Evolutionary conservation across 2,797 vertebrate species (phyloP).

Genomic region (Fratercula arctica): DNA sequence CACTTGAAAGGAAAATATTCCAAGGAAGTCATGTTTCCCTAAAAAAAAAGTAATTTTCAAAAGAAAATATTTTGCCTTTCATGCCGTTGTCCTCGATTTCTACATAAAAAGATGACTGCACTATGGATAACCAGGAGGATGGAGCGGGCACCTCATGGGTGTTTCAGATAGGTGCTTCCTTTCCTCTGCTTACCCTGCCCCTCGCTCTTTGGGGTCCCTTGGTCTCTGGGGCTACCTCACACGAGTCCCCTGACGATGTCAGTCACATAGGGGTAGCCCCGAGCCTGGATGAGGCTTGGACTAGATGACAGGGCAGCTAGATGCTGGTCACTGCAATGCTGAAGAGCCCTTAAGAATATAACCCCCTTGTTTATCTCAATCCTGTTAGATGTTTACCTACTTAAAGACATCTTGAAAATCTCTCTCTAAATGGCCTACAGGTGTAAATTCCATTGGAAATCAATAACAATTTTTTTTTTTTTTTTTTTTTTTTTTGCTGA

Average conservation of each 20-base stretch:
- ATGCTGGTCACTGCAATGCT: background rate
- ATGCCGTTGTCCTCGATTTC: background rate
- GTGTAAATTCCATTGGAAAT: slow-evolving; percentile 11
- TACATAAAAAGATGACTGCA: background rate
- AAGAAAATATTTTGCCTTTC: background rate
- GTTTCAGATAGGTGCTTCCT: background rate
- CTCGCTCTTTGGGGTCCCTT: background rate
- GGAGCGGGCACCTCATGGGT: background rate
- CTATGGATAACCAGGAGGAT: background rate
- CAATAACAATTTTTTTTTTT: background rate
- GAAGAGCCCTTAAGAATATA: background rate
- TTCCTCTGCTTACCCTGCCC: background rate
- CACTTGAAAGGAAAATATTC: background rate
- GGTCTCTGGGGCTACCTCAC: too few relatives aligned
- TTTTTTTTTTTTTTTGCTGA: background rate
- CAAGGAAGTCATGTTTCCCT: background rate
- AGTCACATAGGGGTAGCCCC: background rate
- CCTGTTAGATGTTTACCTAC: background rate
- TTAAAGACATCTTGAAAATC: background rate
- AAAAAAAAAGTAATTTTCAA: background rate
- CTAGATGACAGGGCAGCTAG: too few relatives aligned
- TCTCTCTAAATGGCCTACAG: background rate
- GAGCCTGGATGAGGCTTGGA: background rate
- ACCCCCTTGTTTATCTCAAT: background rate
- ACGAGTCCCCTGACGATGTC: rapidly evolving